Evolutionary conservation across 2,888 invertebrate species (phyloP).

Genomic region (Cybosia mesomella): DNA sequence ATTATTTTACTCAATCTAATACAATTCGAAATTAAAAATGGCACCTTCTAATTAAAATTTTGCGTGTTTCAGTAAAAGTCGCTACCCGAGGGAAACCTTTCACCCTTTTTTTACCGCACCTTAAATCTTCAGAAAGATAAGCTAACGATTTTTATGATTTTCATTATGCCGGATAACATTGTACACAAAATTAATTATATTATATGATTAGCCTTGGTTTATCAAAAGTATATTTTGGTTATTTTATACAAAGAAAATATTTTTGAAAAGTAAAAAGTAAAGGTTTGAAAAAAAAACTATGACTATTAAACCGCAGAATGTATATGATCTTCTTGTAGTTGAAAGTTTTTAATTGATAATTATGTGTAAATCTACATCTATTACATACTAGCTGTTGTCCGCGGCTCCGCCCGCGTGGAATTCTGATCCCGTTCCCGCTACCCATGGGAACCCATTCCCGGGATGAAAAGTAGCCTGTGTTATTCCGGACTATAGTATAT

Average conservation of each 20-base stretch:
- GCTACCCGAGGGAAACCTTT: not conserved
- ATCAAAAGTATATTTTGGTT: not conserved
- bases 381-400: no score
- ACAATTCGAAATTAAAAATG: not conserved
- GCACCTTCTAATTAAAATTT: constrained; percentile 1
- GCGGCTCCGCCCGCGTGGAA: no score
- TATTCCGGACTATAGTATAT: no score
- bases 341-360: no score
- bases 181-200: not conserved
- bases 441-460: no score
- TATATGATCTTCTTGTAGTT: no score
- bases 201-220: not conserved
- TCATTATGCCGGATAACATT: not conserved
- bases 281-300: no score
- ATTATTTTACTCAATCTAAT: not conserved
- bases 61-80: not conserved
- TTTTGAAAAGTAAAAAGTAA: not conserved
- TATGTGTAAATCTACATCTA: no score
- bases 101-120: not conserved
- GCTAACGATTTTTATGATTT: constrained; percentile 5
- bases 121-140: constrained; percentile 2
- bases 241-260: not conserved
- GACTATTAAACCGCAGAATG: no score
- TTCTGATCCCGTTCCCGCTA: no score
- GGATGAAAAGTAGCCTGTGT: no score